Percentiles rank a stretch among this genome's conserved stretches.
These are phyloP conservation scores for Saguinus imperator DNA, from an alignment of 2,113 vertebrate species.

Conservation along the genomic window DNA sequence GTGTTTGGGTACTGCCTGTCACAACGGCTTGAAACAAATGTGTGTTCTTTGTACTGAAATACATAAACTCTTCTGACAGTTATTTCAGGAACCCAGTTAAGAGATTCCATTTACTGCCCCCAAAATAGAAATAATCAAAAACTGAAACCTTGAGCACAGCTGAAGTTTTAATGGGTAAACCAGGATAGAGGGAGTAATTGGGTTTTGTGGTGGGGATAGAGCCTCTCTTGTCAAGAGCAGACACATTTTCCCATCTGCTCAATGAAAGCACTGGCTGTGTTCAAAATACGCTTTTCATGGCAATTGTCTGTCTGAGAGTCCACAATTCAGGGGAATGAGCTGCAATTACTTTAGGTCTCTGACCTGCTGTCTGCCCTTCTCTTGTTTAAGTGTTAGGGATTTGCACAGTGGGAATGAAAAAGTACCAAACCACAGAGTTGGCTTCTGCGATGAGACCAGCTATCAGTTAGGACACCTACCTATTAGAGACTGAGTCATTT, in stretches of 20 bases:
- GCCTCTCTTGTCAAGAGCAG: not conserved
- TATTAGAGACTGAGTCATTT: not conserved
- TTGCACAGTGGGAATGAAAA: not conserved
- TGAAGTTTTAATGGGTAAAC: constrained; percentile 57
- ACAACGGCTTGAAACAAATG: not conserved
- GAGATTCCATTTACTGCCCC: constrained; percentile 55
- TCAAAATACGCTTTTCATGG: constrained; percentile 47
- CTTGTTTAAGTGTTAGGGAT: not conserved
- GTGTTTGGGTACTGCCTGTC: constrained; percentile 21
- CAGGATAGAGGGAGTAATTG: constrained; percentile 33
- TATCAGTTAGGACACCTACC: not conserved
- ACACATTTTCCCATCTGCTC: not conserved
- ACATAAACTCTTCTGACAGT: not conserved
- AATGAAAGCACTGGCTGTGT: constrained; percentile 37
- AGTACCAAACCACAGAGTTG: not conserved
- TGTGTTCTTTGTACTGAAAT: constrained; percentile 26
- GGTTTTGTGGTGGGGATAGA: not conserved
- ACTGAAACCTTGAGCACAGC: not conserved
- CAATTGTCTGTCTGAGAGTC: not conserved
- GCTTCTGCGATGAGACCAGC: not conserved
- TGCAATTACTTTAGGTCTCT: not conserved
- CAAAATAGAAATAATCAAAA: constrained; percentile 69
- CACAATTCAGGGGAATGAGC: not conserved
- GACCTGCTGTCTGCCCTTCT: not conserved
- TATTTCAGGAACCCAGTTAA: constrained; percentile 16